Conservation (phyloP, 2,797 vertebrate species). For the Phoeniculus purpureus region DNA sequence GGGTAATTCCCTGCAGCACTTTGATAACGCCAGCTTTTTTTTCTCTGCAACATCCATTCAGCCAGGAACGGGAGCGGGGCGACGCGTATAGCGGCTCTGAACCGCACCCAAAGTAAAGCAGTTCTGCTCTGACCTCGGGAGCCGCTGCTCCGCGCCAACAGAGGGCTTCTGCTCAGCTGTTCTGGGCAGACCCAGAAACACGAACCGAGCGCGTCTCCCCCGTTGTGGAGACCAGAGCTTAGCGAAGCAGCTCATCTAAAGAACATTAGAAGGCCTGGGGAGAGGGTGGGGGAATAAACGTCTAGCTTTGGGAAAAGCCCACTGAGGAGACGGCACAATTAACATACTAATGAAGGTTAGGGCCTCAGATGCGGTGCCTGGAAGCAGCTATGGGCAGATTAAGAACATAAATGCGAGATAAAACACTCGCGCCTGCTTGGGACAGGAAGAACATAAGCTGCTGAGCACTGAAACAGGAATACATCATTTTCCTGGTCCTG, state of each 20-base stretch:
- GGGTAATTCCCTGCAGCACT: constrained; percentile 58
- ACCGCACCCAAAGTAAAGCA: neutral
- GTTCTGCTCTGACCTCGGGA: neutral
- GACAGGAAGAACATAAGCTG: neutral
- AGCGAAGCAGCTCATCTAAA: neutral
- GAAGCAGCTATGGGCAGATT: constrained; percentile 61
- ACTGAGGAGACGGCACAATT: constrained; percentile 62
- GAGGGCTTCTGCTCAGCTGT: neutral
- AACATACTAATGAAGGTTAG: constrained; percentile 70
- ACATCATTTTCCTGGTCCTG: neutral
- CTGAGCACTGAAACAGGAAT: neutral
- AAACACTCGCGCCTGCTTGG: neutral
- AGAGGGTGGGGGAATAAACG: constrained; percentile 24
- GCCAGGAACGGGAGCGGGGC: neutral
- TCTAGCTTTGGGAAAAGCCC: constrained; percentile 34
- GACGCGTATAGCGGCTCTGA: neutral
- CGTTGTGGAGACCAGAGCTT: neutral
- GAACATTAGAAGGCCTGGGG: constrained; percentile 8
- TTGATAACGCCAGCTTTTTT: constrained; percentile 55
- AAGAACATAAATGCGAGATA: constrained; percentile 59
- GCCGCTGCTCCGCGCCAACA: neutral
- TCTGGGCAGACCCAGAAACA: neutral
- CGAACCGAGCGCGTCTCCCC: neutral
- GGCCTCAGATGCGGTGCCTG: constrained; percentile 64
- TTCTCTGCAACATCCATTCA: constrained; percentile 1